Percentiles rank a stretch among this genome's conserved stretches.
These are phyloP conservation scores for Theodoxus fluviatilis DNA, from an alignment of 2,888 invertebrate genomes.

Conservation along the genomic window DNA sequence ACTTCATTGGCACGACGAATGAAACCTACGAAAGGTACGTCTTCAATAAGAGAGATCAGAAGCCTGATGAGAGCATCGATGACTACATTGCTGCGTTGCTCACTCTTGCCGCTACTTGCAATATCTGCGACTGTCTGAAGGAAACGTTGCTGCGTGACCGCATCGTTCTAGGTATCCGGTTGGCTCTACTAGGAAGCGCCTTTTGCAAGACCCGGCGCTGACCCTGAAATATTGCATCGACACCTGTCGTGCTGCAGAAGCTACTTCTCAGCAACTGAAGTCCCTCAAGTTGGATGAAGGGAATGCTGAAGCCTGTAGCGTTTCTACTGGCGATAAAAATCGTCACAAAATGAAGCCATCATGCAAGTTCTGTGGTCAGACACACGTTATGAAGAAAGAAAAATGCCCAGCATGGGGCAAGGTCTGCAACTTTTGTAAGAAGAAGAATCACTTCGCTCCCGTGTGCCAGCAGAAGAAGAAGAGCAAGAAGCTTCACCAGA, in stretches of 20 bases:
- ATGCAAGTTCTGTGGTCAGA: slow-evolving; percentile 33
- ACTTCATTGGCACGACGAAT: too few species aligned
- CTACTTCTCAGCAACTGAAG: slow-evolving; percentile 16
- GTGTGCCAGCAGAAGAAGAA: not conserved
- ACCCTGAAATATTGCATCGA: slow-evolving; percentile 23
- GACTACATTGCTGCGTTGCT: slow-evolving; percentile 24
- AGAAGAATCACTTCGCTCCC: slow-evolving; percentile 32
- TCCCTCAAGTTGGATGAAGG: not conserved
- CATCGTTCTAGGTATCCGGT: slow-evolving; percentile 25
- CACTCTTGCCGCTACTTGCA: slow-evolving; percentile 29
- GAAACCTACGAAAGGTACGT: too few species aligned
- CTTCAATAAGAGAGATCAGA: not conserved
- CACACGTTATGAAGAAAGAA: slow-evolving; percentile 30
- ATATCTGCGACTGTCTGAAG: slow-evolving; percentile 29
- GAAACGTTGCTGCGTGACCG: slow-evolving; percentile 28
- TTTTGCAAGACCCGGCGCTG: slow-evolving; percentile 21
- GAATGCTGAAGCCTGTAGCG: too few species aligned
- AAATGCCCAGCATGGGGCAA: slow-evolving; percentile 38
- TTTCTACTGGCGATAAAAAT: not conserved
- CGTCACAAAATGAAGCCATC: slow-evolving; percentile 4
- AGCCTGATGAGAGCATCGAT: too few species aligned
- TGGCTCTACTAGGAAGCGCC: slow-evolving; percentile 8
- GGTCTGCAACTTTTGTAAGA: slow-evolving; percentile 29
- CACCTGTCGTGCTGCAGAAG: slow-evolving; percentile 19
- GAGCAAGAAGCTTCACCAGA: slow-evolving; percentile 25